Evolutionary conservation across 2,888 invertebrate species (phyloP), one percentile per base, ranked within the genome.

Genomic region (Ophraella communa): DNA sequence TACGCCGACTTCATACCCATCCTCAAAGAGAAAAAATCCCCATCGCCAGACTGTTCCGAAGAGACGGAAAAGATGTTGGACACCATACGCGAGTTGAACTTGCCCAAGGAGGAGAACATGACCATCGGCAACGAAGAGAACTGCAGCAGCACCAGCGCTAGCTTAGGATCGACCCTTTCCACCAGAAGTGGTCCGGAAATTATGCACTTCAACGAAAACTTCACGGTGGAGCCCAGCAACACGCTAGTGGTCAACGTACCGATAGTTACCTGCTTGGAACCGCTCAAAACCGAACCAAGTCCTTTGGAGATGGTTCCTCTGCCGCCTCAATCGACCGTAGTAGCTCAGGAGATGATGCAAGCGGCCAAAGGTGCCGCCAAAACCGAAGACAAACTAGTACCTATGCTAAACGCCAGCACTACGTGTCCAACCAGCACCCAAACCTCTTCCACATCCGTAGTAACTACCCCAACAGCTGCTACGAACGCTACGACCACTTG

Each of bases 51-150:
- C 27, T 66, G 64, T 35, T 54, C 62, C 4, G 64, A 70, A 47
- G 66, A 67, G 23, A 70, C 70, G 1, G 64, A 67, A 20, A 62
- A 39, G 14, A 64, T 70, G 42, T 30, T 70, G 30, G 67, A 70
- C 39, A 35, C 55, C 0, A 60, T 70, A 11, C 61, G 52, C 42
- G 39, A 61, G 7, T 53, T 66, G 33, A 56, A 67, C 23, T 51
- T 60, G 27, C 44, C 49, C 10, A 21, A 30, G 3, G 51, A 62
- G 49, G 55, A 62, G 3, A n/a, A 51, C 7, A 17, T 39, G 5
- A 39, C 39, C 14, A 39, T 39, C 14, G 7, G 14, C 4, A 39
- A 39, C 2, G 39, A 39, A 39, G 39, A 5, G 2, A 39, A 39
- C 17, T n/a, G n/a, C n/a, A n/a, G n/a, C n/a, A n/a, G n/a, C n/a